Conservation (phyloP, 2,113 vertebrate species). For the Saimiri boliviensis region DNA sequence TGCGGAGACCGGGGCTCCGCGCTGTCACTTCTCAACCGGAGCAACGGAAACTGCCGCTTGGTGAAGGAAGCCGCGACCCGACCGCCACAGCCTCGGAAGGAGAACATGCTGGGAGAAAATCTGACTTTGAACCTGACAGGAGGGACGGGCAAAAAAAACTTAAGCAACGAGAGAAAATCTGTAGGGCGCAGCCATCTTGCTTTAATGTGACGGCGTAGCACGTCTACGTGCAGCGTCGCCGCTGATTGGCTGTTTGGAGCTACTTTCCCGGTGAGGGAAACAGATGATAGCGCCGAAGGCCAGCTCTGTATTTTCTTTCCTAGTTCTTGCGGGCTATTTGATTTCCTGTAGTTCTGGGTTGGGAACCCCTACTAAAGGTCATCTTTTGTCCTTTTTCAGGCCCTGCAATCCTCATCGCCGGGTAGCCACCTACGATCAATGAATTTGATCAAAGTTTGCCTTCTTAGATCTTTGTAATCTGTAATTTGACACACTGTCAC, state of each 20-base stretch:
- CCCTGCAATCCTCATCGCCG: background rate
- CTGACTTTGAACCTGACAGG: background rate
- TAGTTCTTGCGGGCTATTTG: accelerated
- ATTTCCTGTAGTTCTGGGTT: accelerated
- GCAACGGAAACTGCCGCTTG: background rate
- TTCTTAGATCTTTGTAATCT: background rate
- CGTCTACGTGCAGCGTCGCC: background rate
- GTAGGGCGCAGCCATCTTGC: constrained; percentile 53
- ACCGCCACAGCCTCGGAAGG: background rate
- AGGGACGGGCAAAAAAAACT: accelerated
- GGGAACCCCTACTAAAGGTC: background rate
- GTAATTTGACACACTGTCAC: background rate
- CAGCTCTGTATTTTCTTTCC: accelerated
- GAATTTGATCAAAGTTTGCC: background rate
- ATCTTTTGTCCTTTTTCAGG: background rate
- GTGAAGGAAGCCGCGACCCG: background rate
- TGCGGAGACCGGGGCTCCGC: background rate
- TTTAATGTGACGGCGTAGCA: background rate
- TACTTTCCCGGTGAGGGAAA: accelerated
- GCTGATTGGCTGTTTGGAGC: constrained; percentile 5
- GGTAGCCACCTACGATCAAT: background rate
- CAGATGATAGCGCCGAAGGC: accelerated
- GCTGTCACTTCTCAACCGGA: background rate
- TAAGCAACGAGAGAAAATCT: accelerated
- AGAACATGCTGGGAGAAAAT: constrained; percentile 61